Evolutionary conservation across 2,888 invertebrate genomes (phyloP).

Genomic region (Ariolimax columbianus): DNA sequence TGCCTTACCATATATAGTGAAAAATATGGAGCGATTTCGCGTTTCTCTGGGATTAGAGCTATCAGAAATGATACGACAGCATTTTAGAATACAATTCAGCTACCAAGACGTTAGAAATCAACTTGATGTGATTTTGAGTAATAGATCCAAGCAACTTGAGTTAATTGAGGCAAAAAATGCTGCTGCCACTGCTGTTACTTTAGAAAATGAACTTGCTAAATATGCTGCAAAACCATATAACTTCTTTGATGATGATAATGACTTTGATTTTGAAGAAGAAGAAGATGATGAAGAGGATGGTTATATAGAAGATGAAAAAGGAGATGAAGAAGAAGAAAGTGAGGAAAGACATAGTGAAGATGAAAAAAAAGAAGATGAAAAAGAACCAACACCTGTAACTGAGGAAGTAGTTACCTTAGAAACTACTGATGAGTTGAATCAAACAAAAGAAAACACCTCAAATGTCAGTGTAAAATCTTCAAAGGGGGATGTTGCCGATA

Average conservation of each 20-base stretch:
- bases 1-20: constrained; percentile 72
- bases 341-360: neutral
- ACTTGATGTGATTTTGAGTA: constrained; percentile 63
- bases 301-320: neutral
- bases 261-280: constrained; percentile 20
- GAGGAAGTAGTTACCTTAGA: neutral
- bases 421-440: neutral
- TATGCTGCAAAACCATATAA: neutral
- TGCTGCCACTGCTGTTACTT: constrained; percentile 13
- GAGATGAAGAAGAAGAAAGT: neutral
- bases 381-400: neutral
- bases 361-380: constrained; percentile 1
- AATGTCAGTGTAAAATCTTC: neutral
- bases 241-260: constrained; percentile 17
- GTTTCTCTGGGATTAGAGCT: constrained; percentile 73
- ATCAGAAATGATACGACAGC: constrained; percentile 69
- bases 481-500: constrained; percentile 26
- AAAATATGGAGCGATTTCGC: constrained; percentile 72
- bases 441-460: neutral
- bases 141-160: constrained; percentile 36
- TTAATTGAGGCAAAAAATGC: constrained; percentile 29
- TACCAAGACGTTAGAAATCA: constrained; percentile 71
- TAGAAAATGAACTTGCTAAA: neutral
- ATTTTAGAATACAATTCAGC: constrained; percentile 68
- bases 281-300: neutral